Conservation (phyloP, 2,113 vertebrate species). For the Xenus cinereus region DNA sequence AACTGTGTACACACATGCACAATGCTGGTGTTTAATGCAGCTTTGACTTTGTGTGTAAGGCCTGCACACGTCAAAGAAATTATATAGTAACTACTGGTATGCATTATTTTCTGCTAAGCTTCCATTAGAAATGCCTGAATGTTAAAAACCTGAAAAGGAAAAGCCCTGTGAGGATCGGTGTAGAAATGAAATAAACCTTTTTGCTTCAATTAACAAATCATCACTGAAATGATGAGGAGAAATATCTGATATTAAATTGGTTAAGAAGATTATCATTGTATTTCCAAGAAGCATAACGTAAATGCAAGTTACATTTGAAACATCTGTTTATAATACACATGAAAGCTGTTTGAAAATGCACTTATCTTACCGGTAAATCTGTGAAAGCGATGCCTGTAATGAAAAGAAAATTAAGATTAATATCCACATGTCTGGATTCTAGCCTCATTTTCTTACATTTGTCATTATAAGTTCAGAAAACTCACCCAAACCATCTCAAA, state of each 20-base stretch:
- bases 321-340: neutral
- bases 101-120: neutral
- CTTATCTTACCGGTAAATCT: constrained; percentile 81
- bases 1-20: neutral
- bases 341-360: constrained; percentile 31
- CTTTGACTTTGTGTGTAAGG: neutral
- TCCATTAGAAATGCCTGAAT: neutral
- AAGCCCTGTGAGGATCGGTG: rapidly evolving
- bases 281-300: neutral
- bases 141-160: neutral
- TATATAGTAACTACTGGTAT: neutral
- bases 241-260: neutral
- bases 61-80: neutral
- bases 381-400: constrained; percentile 82
- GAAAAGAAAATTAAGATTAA: constrained; percentile 57
- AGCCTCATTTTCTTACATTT: neutral
- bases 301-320: neutral
- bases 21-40: neutral
- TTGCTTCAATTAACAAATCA: neutral
- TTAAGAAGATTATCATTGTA: neutral
- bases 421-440: neutral
- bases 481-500: neutral
- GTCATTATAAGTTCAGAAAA: neutral
- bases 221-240: neutral
- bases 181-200: neutral